Evolutionary conservation across 2,888 invertebrate genomes (phyloP), one percentile per base, ranked within the genome.

Genomic region (Drosophila quasianomalipes): DNA sequence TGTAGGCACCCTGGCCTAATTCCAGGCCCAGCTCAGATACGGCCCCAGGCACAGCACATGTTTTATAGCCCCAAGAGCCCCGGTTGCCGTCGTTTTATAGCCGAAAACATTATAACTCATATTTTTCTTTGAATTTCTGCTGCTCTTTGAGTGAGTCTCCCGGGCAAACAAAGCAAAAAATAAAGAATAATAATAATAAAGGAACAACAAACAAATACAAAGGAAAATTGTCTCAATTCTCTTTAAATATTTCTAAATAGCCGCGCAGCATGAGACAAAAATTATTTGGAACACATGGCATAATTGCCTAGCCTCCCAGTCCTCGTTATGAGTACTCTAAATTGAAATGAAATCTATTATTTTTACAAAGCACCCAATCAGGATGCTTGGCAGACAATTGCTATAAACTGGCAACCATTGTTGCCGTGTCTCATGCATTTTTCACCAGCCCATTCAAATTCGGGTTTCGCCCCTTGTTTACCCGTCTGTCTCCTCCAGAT

Each of bases 271-370:
- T 52, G 12, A 14, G 54, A 60, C 63, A 64, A 37, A 51, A 68
- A 61, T 59, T 28, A 58, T 75, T 37, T 44, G 26, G 31, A 57
- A 62, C 47, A 47, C 26, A 60, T 61, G 61, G 66, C 77, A 79
- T 68, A 75, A 71, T 66, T 72, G 55, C 53, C 41, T 4, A 28
- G 44, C 52, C 66, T 51, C 62, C 37, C 47, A 55, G 59, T 64
- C 4, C 4, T 26, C 47, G 47, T 26, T 47, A 16, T 9, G 28
- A 39, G 28, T 5, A 59, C 79, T 66, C 59, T 60, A 69, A 81
- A 73, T 51, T 68, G 33, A 54, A 60, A 28, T 67, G 54, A 72
- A 62, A 74, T 75, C 62, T 83, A 76, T 89, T 89, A 72, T 74
- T 81, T 70, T 65, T 70, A 68, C 66, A 63, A 54, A 39, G 31